Evolutionary conservation across 2,113 vertebrate genomes (phyloP).

Genomic region (Halcyon senegalensis): DNA sequence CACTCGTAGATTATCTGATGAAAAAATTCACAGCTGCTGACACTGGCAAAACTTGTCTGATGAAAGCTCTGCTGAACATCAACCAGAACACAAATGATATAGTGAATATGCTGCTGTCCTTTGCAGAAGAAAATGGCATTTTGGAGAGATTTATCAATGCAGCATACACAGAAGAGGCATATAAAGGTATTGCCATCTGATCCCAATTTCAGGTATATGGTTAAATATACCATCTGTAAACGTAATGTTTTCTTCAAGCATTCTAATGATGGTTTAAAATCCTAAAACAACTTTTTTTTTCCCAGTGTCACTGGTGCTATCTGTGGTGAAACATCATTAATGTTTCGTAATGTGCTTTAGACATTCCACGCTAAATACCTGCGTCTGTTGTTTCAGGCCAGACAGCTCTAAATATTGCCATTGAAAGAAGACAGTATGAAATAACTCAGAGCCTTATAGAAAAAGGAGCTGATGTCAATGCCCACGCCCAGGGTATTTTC

Average conservation of each 20-base stretch:
- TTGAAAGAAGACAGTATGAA: slow-evolving; percentile 80
- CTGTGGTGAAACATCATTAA: background rate
- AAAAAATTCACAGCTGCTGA: slow-evolving; percentile 78
- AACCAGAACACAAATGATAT: slow-evolving; percentile 76
- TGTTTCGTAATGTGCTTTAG: background rate
- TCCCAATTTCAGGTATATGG: background rate
- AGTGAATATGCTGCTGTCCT: slow-evolving; percentile 69
- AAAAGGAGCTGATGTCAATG: slow-evolving; percentile 81
- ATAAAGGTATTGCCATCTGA: slow-evolving; percentile 72
- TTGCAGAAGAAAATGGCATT: slow-evolving; percentile 76
- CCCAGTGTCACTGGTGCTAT: background rate
- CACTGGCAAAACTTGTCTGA: slow-evolving; percentile 83
- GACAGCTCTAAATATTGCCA: slow-evolving; percentile 82
- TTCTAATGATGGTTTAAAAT: background rate
- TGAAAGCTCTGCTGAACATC: slow-evolving; percentile 85
- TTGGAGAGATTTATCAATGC: slow-evolving; percentile 80
- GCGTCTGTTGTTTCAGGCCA: slow-evolving; percentile 71
- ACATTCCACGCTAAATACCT: background rate
- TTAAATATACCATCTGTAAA: background rate
- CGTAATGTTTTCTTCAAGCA: background rate
- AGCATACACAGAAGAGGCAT: slow-evolving; percentile 81
- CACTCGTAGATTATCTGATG: slow-evolving; percentile 78
- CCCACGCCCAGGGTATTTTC: slow-evolving; percentile 78
- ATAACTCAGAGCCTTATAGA: slow-evolving; percentile 76
- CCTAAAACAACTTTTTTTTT: background rate